Conservation (phyloP, 1,140 invertebrate genomes). For the Drosophila pectinifera region DNA sequence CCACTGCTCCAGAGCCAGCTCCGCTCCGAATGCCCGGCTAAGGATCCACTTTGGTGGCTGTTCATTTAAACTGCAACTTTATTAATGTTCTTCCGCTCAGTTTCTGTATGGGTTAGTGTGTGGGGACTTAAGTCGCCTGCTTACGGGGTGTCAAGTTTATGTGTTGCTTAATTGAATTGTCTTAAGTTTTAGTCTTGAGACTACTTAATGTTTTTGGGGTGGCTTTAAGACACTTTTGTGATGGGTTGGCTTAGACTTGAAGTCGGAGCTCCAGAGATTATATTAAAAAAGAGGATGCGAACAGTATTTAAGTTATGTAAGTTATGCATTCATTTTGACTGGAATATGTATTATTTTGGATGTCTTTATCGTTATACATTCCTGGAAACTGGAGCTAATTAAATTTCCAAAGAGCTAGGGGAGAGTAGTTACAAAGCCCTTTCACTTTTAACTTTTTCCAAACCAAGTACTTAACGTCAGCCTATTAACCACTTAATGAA, state of each 20-base stretch:
- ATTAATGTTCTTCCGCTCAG: conserved; percentile 55
- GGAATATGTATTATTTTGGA: neutral
- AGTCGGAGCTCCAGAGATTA: conserved; percentile 5
- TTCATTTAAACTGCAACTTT: conserved; percentile 78
- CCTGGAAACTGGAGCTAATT: neutral
- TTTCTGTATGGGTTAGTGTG: neutral
- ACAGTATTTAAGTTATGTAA: too few species aligned
- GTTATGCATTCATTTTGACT: too few species aligned
- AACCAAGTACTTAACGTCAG: conserved; percentile 38
- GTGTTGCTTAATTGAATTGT: conserved; percentile 78
- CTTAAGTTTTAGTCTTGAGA: conserved; percentile 51
- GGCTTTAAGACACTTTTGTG: conserved; percentile 26
- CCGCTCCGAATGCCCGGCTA: conserved; percentile 5
- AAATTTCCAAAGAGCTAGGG: neutral
- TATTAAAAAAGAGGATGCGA: neutral
- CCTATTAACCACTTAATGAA: conserved; percentile 61
- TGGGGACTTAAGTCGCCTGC: conserved; percentile 35
- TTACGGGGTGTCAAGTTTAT: conserved; percentile 66
- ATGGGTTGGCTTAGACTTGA: conserved; percentile 12
- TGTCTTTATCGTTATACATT: neutral
- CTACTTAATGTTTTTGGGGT: conserved; percentile 38
- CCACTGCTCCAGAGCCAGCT: neutral
- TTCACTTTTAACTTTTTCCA: conserved; percentile 9
- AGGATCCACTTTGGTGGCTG: conserved; percentile 46
- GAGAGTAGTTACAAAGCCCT: conserved; percentile 2